Evolutionary conservation across 2,113 vertebrate species (phyloP).

Genomic region (Seriola rivoliana): DNA sequence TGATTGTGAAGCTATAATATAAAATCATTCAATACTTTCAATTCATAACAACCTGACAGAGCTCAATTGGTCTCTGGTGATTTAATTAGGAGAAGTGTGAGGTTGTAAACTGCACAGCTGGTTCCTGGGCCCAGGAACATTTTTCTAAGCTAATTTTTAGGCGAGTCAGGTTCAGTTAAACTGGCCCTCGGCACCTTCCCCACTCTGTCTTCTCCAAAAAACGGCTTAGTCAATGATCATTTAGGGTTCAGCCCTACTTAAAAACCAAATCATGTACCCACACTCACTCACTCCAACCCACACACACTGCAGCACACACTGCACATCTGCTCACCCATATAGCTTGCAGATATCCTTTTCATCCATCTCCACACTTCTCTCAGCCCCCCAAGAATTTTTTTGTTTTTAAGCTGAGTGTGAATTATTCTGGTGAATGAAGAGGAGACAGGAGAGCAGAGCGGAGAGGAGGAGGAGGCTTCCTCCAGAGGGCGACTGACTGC

Average conservation of each 20-base stretch:
- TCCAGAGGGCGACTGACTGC: conserved; percentile 16
- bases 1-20: not conserved
- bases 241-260: conserved; percentile 58
- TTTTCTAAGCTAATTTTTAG: conserved; percentile 51
- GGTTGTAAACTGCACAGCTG: conserved; percentile 23
- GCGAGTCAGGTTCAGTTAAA: conserved; percentile 50
- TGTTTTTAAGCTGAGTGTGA: conserved; percentile 63
- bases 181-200: conserved; percentile 23
- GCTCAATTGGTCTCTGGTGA: conserved; percentile 44
- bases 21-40: conserved; percentile 11
- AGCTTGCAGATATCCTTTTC: conserved; percentile 54
- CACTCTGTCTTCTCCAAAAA: conserved; percentile 28
- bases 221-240: conserved; percentile 57
- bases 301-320: conserved; percentile 32
- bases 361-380: conserved; percentile 31
- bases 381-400: conserved; percentile 41
- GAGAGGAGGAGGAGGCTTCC: not conserved
- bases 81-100: conserved; percentile 42
- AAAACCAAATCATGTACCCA: conserved; percentile 50
- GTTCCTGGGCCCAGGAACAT: conserved; percentile 2
- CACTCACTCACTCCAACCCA: conserved; percentile 9
- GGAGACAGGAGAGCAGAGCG: not conserved
- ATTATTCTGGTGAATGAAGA: conserved; percentile 53
- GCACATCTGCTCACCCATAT: conserved; percentile 8
- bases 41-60: not conserved